Evolutionary conservation across 2,113 vertebrate genomes (phyloP), one percentile per base, ranked within the genome.

Genomic region (Sylvia atricapilla): DNA sequence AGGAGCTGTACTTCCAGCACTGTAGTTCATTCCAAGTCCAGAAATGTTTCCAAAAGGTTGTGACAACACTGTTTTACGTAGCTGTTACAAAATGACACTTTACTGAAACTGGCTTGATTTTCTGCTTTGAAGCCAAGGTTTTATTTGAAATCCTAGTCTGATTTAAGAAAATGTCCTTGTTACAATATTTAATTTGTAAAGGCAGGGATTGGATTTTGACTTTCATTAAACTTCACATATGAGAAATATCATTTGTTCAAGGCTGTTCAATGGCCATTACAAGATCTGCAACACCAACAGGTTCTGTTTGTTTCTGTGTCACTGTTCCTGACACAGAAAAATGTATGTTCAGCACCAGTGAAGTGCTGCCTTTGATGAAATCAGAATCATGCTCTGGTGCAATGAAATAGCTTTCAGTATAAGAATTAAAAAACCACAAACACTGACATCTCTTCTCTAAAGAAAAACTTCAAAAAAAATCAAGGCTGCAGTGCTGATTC

Each of bases 271-370:
- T 7, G 12, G 37, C 21, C 15, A 2, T 14, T 37, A 13, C 14
- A 24, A 27, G 43, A 8, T 7, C 6, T 0, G 1, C 4, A 24
- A 62, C 6, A 4, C 0, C 0, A 55, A 8, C 7, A 8, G 15
- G 28, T 58, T 18, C 5, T 18, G 7, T 20, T 3, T 78, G 24
- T 55, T 37, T 72, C n/a, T 33, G 7, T 66, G 27, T n/a, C 22
- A 18, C 39, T 52, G 10, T 35, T 44, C 52, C 59, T 82, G 69
- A 12, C 20, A 33, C 33, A 46, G n/a, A 35, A n/a, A 15, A 25
- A 16, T 1, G 13, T 28, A 11, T 67, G 55, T 24, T 70, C 62
- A 21, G 24, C 43, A 59, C 5, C 13, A 50, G 31, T 20, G 7
- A 46, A 50, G 17, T 33, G 49, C 15, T 50, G 19, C 23, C 13